Evolutionary conservation across 2,113 vertebrate genomes (phyloP).

Genomic region (Oreochromis tanganicae): DNA sequence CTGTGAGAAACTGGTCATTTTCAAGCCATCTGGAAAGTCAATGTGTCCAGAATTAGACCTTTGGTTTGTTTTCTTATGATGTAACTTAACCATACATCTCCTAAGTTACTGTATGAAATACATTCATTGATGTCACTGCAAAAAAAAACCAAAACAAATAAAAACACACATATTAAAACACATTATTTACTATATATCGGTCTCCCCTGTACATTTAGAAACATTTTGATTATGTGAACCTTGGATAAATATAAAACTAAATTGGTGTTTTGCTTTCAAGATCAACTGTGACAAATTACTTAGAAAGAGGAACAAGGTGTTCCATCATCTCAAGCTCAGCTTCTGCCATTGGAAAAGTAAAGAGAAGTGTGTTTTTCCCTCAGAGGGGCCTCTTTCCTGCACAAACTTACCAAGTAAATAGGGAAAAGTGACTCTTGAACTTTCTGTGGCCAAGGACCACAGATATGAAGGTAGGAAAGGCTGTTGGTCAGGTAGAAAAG

Average conservation of each 20-base stretch:
- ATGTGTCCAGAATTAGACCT: neutral
- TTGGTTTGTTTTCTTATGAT: neutral
- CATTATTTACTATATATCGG: neutral
- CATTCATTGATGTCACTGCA: neutral
- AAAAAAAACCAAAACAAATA: accelerated
- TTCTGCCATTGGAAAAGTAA: slow-evolving; percentile 17
- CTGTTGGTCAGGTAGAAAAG: neutral
- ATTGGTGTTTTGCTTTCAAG: neutral
- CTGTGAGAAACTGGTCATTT: slow-evolving; percentile 2
- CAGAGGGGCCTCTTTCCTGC: slow-evolving; percentile 32
- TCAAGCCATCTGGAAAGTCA: neutral
- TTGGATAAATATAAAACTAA: neutral
- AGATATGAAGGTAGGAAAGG: neutral
- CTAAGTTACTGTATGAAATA: neutral
- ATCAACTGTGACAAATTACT: neutral
- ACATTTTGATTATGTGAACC: neutral
- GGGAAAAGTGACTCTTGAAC: neutral
- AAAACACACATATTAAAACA: neutral
- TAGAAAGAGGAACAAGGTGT: neutral
- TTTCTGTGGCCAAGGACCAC: neutral
- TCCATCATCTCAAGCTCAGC: neutral
- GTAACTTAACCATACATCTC: neutral
- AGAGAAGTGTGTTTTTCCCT: slow-evolving; percentile 6
- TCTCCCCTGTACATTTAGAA: neutral
- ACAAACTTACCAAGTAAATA: neutral